phyloP scores from a whole-genome alignment of 1,140 invertebrate species.

The Lasioglossum baleicum region DNA sequence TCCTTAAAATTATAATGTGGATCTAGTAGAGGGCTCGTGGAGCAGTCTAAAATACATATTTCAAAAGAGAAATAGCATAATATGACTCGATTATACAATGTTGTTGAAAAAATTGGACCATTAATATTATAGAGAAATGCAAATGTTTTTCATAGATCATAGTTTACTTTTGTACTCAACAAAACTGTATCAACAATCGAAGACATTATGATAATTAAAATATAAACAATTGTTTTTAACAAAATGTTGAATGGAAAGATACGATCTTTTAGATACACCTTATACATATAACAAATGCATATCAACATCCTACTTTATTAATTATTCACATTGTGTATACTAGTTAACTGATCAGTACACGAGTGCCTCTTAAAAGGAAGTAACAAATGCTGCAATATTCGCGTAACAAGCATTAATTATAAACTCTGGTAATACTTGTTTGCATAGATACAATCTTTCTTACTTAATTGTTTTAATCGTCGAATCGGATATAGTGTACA shows the following conservation, averaged over 20 bases:
- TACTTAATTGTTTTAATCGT: constrained; percentile 4
- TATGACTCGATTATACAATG: neutral
- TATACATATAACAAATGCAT: constrained; percentile 27
- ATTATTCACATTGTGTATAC: neutral
- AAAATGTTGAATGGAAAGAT: constrained; percentile 5
- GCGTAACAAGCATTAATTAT: constrained; percentile 21
- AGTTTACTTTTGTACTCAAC: neutral
- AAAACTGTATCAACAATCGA: constrained; percentile 1
- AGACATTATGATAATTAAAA: constrained; percentile 2
- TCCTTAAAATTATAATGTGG: constrained; percentile 21
- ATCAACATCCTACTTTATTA: neutral
- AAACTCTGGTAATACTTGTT: constrained; percentile 22
- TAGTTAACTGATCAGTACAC: constrained; percentile 19
- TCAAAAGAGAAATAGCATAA: neutral
- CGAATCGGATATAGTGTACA: neutral
- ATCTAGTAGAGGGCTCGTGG: neutral
- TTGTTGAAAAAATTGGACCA: neutral
- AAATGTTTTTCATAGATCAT: neutral
- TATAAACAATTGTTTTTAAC: neutral
- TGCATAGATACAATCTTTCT: constrained; percentile 14
- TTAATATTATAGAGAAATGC: constrained; percentile 9
- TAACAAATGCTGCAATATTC: constrained; percentile 30
- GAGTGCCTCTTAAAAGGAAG: constrained; percentile 12
- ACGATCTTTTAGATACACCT: neutral
- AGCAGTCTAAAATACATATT: constrained; percentile 1